Evolutionary conservation across 2,888 invertebrate species (phyloP), one percentile per base, ranked within the genome.

Genomic region (Terebella lapidaria): DNA sequence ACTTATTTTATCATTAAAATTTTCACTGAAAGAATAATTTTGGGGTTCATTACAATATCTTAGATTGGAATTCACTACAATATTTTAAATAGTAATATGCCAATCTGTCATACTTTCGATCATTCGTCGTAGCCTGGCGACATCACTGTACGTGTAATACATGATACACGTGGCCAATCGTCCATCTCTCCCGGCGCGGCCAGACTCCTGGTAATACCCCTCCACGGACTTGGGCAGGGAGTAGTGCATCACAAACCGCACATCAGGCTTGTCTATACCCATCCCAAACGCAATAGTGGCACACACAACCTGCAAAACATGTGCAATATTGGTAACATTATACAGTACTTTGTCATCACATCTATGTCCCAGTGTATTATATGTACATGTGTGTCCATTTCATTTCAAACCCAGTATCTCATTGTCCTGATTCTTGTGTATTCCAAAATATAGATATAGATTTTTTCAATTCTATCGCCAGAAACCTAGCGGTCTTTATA

Each of bases 121-220:
- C 54, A 81, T 75, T 35, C 75, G 68, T 15, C 79, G 56, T 4
- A 78, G 65, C 47, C 81, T 63, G 47, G 77, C 77, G n/a, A 81
- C 79, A 71, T 99, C 99, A 0, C 83, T 76, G 75, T 94, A 94
- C 57, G 86, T 86, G 82, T 95, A 99, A 82, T 89, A 94, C 1
- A 99, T 84, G 65, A 93, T 84, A 73, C 97, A 97, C 61, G 87
- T 84, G 0, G 96, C 89, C 27, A 78, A 68, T 60, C 90, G 88
- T 0, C 92, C 94, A 81, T 99, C 99, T 54, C 97, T 85, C 0
- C 99, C 99, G 3, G 96, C 96, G 58, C 99, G 85, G 1, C 97
- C 97, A 18, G 94, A 90, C 84, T 99, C 97, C 81, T 97, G 96
- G 83, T 97, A 97, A 80, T 93, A 96, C 0, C 93, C 94, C 81